These are phyloP conservation scores for Bursaphelenchus okinawaensis DNA, from an alignment of 2,888 invertebrate species.

Conservation along the genomic window DNA sequence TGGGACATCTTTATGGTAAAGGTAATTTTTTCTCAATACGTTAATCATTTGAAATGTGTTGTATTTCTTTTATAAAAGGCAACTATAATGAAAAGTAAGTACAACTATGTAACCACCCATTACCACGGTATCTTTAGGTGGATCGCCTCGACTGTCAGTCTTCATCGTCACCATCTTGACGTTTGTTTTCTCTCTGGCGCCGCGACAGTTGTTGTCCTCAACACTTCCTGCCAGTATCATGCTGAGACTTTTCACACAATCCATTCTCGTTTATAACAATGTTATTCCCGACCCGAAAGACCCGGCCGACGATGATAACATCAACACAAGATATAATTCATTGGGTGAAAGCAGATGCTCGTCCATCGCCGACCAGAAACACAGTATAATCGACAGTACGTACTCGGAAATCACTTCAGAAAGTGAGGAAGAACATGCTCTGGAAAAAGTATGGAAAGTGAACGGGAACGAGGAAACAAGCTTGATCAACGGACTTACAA, in stretches of 20 bases:
- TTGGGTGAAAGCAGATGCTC: neutral
- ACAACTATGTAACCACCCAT: too few species aligned
- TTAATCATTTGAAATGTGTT: too few species aligned
- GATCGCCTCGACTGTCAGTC: conserved; percentile 20
- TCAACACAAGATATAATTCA: neutral
- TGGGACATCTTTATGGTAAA: neutral
- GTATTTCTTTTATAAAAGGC: too few species aligned
- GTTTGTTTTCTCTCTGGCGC: conserved; percentile 4
- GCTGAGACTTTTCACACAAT: conserved; percentile 9
- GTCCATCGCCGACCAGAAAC: neutral
- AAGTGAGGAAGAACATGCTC: neutral
- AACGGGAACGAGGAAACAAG: conserved; percentile 1
- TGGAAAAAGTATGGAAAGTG: conserved; percentile 9
- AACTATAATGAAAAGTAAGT: too few species aligned
- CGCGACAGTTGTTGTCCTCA: conserved; percentile 1
- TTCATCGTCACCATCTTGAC: conserved; percentile 4
- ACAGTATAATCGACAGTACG: neutral
- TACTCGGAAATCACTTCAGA: conserved; percentile 1
- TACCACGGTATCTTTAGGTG: conserved; percentile 10
- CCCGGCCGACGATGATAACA: neutral
- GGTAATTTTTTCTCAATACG: neutral
- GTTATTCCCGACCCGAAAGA: neutral
- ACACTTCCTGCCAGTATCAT: conserved; percentile 15
- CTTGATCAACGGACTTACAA: neutral
- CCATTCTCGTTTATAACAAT: neutral